These are phyloP conservation scores for Drosophila eohydei DNA, from an alignment of 2,888 invertebrate genomes.

Conservation along the genomic window DNA sequence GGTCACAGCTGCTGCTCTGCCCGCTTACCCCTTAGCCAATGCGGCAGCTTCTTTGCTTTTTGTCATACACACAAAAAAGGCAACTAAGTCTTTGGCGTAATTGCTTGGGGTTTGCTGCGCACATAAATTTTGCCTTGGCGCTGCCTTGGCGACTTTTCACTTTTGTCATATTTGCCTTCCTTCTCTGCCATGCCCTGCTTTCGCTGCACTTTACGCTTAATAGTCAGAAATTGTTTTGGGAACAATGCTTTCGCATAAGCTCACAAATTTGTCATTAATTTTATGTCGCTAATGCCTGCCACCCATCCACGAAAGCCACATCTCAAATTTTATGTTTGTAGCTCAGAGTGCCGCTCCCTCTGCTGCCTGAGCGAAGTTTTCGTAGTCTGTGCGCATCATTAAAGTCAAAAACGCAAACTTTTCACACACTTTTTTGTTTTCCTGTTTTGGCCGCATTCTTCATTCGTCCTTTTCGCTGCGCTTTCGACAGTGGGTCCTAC, in stretches of 20 bases:
- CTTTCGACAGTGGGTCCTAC: constrained; percentile 59
- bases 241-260: constrained; percentile 64
- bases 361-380: constrained; percentile 46
- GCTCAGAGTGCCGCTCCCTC: constrained; percentile 3
- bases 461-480: constrained; percentile 15
- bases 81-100: constrained; percentile 57
- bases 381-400: constrained; percentile 74
- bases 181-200: background rate
- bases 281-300: constrained; percentile 67
- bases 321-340: constrained; percentile 46
- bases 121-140: constrained; percentile 51
- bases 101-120: constrained; percentile 53
- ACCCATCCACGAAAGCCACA: constrained; percentile 11
- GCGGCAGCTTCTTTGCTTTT: constrained; percentile 5
- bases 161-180: constrained; percentile 57
- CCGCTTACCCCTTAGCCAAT: background rate
- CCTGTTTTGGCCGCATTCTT: constrained; percentile 2
- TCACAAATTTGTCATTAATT: constrained; percentile 74
- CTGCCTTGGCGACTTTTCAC: constrained; percentile 54
- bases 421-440: constrained; percentile 52
- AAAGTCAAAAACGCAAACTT: constrained; percentile 68
- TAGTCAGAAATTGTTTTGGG: constrained; percentile 64
- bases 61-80: constrained; percentile 47
- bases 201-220: constrained; percentile 48
- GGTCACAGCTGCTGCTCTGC: constrained; percentile 41